These are phyloP conservation scores for Pavo muticus DNA, from an alignment of 2,113 vertebrate species.

Conservation along the genomic window DNA sequence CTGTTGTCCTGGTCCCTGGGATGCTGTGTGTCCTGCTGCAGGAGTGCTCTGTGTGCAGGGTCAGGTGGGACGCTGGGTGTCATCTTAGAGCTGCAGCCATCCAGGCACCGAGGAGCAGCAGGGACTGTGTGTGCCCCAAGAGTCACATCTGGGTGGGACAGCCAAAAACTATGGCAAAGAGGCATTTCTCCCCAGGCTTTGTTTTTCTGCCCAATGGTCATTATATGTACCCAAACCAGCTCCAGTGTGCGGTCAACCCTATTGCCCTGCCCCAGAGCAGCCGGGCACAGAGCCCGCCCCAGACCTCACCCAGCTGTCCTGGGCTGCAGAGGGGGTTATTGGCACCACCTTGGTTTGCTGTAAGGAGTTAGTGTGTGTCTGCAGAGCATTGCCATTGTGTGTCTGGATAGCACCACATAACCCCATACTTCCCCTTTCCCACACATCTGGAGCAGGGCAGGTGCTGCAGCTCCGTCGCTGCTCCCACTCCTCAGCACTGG, in stretches of 20 bases:
- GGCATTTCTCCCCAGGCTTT: not conserved
- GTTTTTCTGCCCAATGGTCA: not conserved
- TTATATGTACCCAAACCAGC: not conserved
- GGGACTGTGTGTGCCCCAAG: not conserved
- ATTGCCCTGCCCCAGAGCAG: not conserved
- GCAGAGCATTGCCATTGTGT: not conserved
- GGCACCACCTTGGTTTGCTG: not conserved
- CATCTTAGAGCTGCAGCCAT: not conserved
- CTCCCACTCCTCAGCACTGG: not conserved
- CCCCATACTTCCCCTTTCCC: not conserved
- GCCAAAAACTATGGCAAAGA: not conserved
- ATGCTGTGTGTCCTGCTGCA: not conserved
- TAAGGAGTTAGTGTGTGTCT: too few species aligned
- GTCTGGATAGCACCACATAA: not conserved
- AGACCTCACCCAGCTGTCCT: not conserved
- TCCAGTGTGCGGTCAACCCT: too few species aligned
- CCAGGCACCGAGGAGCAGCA: not conserved
- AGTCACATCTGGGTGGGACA: not conserved
- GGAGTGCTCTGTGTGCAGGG: not conserved
- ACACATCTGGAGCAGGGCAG: conserved; percentile 8
- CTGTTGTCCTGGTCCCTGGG: not conserved
- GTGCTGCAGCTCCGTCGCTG: not conserved
- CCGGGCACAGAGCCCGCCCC: not conserved
- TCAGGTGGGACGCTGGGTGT: not conserved
- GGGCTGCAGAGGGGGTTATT: too few species aligned